Evolutionary conservation across 1,140 invertebrate genomes (phyloP), one percentile per base, ranked within the genome.

Genomic region (Tetramorium simillimum): DNA sequence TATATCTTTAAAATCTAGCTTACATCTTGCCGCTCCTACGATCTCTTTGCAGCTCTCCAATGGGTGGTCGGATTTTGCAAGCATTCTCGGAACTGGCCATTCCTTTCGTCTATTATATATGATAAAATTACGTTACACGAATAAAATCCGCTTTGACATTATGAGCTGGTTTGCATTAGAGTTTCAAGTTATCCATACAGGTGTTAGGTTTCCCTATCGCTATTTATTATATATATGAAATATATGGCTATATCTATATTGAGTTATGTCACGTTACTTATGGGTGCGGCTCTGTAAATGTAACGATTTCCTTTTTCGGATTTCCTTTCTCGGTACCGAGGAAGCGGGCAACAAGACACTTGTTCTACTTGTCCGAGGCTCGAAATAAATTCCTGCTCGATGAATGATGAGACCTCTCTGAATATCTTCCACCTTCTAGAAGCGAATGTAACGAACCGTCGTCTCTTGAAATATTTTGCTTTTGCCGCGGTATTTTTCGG

Each of bases 401-500:
- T 93, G 91, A 93, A 92, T 91, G 91, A 93, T 92, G 91, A 92
- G 90, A 76, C 46, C 21, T 49, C n/a, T 63, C 69, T 92, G 88
- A 93, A 92, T 92, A 87, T 86, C 85, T 88, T 33, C 85, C 89
- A 87, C 56, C 91, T 85, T 80, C 85, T 86, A 89, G 86, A 73
- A 89, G 88, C 90, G 90, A 87, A 85, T 89, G 90, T 91, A 91
- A 89, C 87, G 90, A 21, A 40, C 18, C 40, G 40, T 84, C 69
- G 21, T 58, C 69, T 40, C 14, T 43, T 60, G 53, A 73, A 73
- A 60, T 72, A 72, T 82, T 81, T 73, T 9, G 67, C 40, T 43
- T 73, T 33, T 33, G 43, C 1, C 53, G 18, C 14, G 40, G 3
- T 60, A 60, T 24, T 75, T 84, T 84, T 84, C 14, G 67, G 24